Evolutionary conservation across 2,113 vertebrate genomes (phyloP), one percentile per base, ranked within the genome.

Genomic region (Corythornis cristatus): DNA sequence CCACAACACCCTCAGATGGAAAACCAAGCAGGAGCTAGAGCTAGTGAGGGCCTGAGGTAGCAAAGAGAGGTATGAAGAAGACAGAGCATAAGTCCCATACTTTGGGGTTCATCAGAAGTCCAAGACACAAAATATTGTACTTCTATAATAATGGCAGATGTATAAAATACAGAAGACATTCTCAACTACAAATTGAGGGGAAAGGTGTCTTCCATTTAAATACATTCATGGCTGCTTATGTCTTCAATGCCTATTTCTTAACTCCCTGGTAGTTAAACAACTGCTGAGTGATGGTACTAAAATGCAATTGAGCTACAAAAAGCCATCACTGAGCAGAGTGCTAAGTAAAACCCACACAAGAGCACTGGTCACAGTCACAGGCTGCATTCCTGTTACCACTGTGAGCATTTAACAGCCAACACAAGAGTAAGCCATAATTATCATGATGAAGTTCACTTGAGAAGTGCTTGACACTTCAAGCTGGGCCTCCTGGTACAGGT

Each of bases 401-500:
- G 25, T 7, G 19, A 67, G 28, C 8, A 26, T 33, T 80, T 15
- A 26, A 81, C 33, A 71, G 33, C 37, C 31, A 89, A 28, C 57
- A 93, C 61, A 62, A 10, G 14, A 91, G 72, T 65, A 94, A 83
- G 40, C 53, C 64, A 25, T 37, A 72, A 75, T 50, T 81, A n/a
- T 53, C 73, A 81, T 87, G 54, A 82, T 3, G 23, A 86, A 79
- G 35, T 61, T 79, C 54, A 68, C 71, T 68, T 74, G 37, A 91
- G 54, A 85, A 78, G 20, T n/a, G 62, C 35, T 57, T 74, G 81
- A 71, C 84, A 94, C 5, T 37, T 37, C 37, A 37, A 37, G 37
- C 37, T 37, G 40, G 22, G 22, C 28, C 18, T 56, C 29, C 19
- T 13, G 19, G 0, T 0, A 42, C 0, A 56, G 42, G 22, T 42